Conservation (phyloP, 2,113 vertebrate genomes). For the Polyodon spathula region DNA sequence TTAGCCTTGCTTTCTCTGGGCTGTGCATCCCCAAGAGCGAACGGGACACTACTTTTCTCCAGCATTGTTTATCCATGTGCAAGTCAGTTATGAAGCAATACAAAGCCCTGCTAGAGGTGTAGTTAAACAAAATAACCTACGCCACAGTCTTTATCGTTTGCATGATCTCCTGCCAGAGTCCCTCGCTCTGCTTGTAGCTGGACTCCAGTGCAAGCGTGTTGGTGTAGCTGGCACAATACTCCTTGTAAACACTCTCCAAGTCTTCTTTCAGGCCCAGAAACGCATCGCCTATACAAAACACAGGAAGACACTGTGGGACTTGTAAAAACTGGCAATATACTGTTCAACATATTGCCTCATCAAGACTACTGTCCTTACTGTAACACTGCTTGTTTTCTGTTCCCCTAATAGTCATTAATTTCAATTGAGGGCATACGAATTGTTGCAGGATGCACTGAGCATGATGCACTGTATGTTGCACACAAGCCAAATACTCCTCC, state of each 20-base stretch:
- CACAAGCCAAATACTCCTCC: too few species aligned
- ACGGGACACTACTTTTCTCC: not conserved
- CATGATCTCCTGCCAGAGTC: constrained; percentile 65
- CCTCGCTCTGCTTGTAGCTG: constrained; percentile 69
- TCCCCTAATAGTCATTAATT: too few species aligned
- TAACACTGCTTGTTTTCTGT: too few species aligned
- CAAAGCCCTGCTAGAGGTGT: not conserved
- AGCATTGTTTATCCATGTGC: too few species aligned
- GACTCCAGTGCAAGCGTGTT: constrained; percentile 66
- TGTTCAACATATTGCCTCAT: too few species aligned
- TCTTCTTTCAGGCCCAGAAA: constrained; percentile 79
- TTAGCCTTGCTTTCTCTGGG: not conserved
- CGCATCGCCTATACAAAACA: constrained; percentile 55
- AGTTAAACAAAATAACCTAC: constrained; percentile 52
- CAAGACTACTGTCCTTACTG: too few species aligned
- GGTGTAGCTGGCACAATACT: constrained; percentile 76
- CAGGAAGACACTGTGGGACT: not conserved
- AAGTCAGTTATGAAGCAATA: too few species aligned
- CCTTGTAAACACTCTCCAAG: constrained; percentile 73
- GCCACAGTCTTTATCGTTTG: constrained; percentile 56
- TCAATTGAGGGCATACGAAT: too few species aligned
- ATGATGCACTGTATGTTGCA: too few species aligned
- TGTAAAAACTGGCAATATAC: too few species aligned
- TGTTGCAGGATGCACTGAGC: too few species aligned
- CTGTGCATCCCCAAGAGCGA: not conserved